These are phyloP conservation scores for Eucidaris tribuloides DNA, from an alignment of 35 echinoderm and acorn worm species.

Conservation along the genomic window DNA sequence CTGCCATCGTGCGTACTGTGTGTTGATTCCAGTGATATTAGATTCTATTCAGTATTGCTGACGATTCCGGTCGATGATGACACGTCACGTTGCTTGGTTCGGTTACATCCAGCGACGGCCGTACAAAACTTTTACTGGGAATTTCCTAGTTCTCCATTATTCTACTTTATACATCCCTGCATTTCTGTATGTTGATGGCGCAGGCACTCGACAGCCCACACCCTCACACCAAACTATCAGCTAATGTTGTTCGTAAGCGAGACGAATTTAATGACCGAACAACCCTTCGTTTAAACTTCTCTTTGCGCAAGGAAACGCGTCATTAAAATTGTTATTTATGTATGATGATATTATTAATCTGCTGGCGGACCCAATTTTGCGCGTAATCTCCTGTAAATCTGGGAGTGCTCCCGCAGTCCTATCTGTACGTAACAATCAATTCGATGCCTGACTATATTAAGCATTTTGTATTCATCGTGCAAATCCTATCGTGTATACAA, in stretches of 20 bases:
- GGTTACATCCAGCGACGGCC: constrained; percentile 21
- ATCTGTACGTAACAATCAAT: constrained; percentile 37
- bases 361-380: constrained; percentile 65
- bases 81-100: not conserved
- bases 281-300: constrained; percentile 35
- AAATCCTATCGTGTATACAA: no score
- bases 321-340: constrained; percentile 71
- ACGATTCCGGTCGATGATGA: not conserved
- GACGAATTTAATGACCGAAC: no score
- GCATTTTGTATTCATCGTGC: constrained; percentile 74
- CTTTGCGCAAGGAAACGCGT: constrained; percentile 46
- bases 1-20: constrained; percentile 45
- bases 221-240: constrained; percentile 19
- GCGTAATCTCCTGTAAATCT: constrained; percentile 55
- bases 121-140: constrained; percentile 35
- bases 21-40: constrained; percentile 22
- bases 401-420: constrained; percentile 10
- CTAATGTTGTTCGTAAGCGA: not conserved
- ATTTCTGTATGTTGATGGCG: constrained; percentile 70
- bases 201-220: no score
- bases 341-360: constrained; percentile 79
- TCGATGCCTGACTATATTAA: constrained; percentile 36
- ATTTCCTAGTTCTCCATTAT: constrained; percentile 41
- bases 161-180: constrained; percentile 68
- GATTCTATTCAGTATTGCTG: constrained; percentile 34